Evolutionary conservation across 2,113 vertebrate species (phyloP).

Genomic region (Ptychochromis oligacanthus): DNA sequence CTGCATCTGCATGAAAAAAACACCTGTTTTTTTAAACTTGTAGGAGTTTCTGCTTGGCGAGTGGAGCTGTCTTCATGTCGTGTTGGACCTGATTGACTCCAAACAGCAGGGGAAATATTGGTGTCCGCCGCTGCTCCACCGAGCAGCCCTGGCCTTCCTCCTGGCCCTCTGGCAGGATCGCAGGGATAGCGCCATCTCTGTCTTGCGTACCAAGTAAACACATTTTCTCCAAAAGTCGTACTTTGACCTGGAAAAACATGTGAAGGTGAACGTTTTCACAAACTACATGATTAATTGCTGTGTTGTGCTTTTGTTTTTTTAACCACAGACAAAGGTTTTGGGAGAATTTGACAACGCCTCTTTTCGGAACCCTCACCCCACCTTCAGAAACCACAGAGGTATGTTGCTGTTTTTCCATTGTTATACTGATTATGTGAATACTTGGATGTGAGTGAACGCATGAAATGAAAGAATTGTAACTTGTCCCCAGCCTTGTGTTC

Average conservation of each 20-base stretch:
- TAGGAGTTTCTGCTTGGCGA: constrained; percentile 93
- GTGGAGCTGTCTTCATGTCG: constrained; percentile 95
- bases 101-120: constrained; percentile 91
- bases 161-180: constrained; percentile 98
- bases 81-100: constrained; percentile 91
- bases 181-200: constrained; percentile 93
- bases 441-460: background rate
- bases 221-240: background rate
- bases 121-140: constrained; percentile 92
- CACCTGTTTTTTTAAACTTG: background rate
- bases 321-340: constrained; percentile 90
- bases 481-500: constrained; percentile 86
- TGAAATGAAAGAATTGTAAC: background rate
- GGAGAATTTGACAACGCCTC: constrained; percentile 92
- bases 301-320: background rate
- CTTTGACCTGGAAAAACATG: background rate
- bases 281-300: background rate
- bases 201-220: constrained; percentile 89
- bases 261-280: background rate
- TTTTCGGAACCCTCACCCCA: constrained; percentile 88
- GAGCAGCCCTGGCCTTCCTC: constrained; percentile 92
- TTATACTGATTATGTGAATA: background rate
- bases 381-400: constrained; percentile 94
- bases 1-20: background rate
- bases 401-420: background rate